phyloP scores from a whole-genome alignment of 2,888 invertebrate species.

The Prenolepis imparis region DNA sequence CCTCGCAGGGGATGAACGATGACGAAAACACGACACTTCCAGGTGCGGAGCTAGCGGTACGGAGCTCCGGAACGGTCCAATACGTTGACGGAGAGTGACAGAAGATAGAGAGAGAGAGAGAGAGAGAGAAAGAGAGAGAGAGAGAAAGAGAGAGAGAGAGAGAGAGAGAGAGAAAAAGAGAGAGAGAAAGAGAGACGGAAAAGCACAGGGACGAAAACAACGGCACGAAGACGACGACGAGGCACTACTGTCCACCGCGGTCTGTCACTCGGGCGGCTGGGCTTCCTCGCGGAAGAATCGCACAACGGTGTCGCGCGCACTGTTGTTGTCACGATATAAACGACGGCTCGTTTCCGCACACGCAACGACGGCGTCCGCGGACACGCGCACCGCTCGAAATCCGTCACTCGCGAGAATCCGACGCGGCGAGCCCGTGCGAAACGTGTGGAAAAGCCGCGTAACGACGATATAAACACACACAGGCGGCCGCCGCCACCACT shows the following conservation, averaged over 20 bases:
- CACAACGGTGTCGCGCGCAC: constrained; percentile 55
- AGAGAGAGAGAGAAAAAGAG: neutral
- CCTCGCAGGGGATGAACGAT: constrained; percentile 38
- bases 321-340: constrained; percentile 1
- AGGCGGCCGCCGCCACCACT: constrained; percentile 76
- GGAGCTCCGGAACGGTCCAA: constrained; percentile 40
- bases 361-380: too few relatives aligned
- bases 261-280: constrained; percentile 23
- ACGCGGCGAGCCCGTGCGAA: constrained; percentile 70
- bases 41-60: constrained; percentile 19
- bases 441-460: constrained; percentile 71
- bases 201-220: neutral
- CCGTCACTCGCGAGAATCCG: constrained; percentile 73
- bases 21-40: constrained; percentile 46
- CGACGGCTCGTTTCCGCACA: neutral
- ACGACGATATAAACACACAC: constrained; percentile 79
- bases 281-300: constrained; percentile 45
- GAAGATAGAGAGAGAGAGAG: neutral
- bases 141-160: too few relatives aligned
- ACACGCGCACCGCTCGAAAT: constrained; percentile 42
- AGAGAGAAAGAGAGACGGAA: neutral
- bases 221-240: constrained; percentile 53
- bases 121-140: neutral
- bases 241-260: constrained; percentile 54
- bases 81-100: neutral